Evolutionary conservation across 2,113 vertebrate genomes (phyloP), one percentile per base, ranked within the genome.

Genomic region (Hypocryptadius cinnamomeus): DNA sequence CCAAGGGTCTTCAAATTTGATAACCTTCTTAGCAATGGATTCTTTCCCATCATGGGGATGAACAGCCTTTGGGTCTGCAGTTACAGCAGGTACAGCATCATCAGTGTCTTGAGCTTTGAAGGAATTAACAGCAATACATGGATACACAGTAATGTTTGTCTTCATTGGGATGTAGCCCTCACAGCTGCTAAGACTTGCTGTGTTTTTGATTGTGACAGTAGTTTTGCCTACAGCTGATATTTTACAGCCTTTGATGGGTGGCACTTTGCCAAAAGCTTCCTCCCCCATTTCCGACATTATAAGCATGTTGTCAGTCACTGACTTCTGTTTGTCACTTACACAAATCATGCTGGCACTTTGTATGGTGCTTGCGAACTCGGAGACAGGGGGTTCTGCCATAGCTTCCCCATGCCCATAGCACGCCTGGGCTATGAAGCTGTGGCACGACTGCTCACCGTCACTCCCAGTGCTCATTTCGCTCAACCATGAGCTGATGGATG

Each of bases 1-100:
- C 99, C 99, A 99, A 53, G 99, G 99, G 94, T 99, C 99, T 85
- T 99, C 99, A 94, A 99, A 99, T 66, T 90, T 98, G 48, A 98
- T 98, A 70, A 98, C 98, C 44, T 97, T 95, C 71, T 97, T 97
- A 37, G 95, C 90, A 42, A 45, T 94, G 61, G 64, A 59, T 85
- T 97, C 97, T 87, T 97, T 98, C 78, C 70, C 39, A 5, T 98
- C 98, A 37, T 96, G 94, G 66, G 71, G 5, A 51, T 83, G 91
- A 45, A 69, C 28, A 51, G 81, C 64, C 61, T 90, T 96, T 72
- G 95, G 37, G 50, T 82, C 68, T 33, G 90, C 89, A 89, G 96
- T 97, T 42, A 94, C 87, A 18, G 96, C 88, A 0, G 76, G 96
- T 33, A 96, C 50, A 70, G 94, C 21, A 0, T 94, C 95, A 65